phyloP scores from a whole-genome alignment of 2,888 invertebrate species.

The Agriopis aurantiaria region DNA sequence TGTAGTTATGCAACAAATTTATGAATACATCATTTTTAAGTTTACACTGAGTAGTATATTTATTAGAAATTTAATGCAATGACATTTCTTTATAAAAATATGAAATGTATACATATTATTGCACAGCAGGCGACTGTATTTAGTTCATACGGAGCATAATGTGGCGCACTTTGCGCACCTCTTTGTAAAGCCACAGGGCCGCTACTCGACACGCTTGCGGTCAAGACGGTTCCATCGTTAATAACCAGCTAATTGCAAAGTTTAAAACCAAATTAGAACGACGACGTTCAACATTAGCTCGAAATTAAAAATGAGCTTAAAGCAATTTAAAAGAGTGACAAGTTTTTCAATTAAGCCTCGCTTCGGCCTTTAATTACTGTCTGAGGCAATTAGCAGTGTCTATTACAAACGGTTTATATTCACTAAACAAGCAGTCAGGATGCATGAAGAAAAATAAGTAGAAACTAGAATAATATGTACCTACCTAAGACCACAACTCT shows the following conservation, averaged over 20 bases:
- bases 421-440: neutral
- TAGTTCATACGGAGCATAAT: neutral
- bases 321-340: constrained; percentile 25
- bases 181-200: neutral
- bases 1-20: too few relatives aligned
- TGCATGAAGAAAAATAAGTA: neutral
- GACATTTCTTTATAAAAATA: too few relatives aligned
- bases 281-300: constrained; percentile 2
- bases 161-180: neutral
- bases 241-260: constrained; percentile 11
- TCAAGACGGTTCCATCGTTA: constrained; percentile 2
- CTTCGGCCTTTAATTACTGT: constrained; percentile 19
- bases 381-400: constrained; percentile 11
- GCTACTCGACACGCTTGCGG: neutral
- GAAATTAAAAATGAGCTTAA: constrained; percentile 27
- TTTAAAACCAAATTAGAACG: constrained; percentile 19
- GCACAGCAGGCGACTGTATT: too few relatives aligned
- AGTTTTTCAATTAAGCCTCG: constrained; percentile 30
- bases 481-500: too few relatives aligned
- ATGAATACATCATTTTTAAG: too few relatives aligned
- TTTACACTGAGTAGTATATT: too few relatives aligned
- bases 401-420: neutral
- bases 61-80: too few relatives aligned
- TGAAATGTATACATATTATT: too few relatives aligned
- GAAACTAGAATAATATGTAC: neutral